Conservation (phyloP, 2,888 invertebrate species). For the Timema podura region DNA sequence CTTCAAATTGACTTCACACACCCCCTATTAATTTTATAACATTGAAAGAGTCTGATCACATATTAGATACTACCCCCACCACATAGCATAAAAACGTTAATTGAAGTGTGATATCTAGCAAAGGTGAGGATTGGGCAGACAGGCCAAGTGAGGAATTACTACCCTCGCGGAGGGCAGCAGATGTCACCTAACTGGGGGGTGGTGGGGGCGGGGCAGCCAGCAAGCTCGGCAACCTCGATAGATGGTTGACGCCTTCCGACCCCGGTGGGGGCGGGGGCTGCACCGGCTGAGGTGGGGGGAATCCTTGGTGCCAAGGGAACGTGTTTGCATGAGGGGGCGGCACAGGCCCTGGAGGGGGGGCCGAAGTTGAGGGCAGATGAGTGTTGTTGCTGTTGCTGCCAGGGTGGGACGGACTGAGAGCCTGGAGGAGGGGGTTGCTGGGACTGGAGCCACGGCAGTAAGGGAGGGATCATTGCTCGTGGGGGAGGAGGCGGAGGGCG, state of each 20-base stretch:
- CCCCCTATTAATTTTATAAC: too few species aligned
- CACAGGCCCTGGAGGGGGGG: slow-evolving; percentile 44
- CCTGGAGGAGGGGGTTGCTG: slow-evolving; percentile 43
- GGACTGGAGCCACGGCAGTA: slow-evolving; percentile 26
- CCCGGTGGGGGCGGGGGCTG: slow-evolving; percentile 35
- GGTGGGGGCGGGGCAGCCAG: slow-evolving; percentile 67
- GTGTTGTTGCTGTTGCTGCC: slow-evolving; percentile 38
- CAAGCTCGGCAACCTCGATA: slow-evolving; percentile 50
- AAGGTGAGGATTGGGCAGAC: too few species aligned
- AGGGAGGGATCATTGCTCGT: slow-evolving; percentile 40
- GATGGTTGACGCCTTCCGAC: slow-evolving; percentile 41
- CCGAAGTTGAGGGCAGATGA: slow-evolving; percentile 30
- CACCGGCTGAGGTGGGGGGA: slow-evolving; percentile 33
- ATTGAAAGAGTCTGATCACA: too few species aligned
- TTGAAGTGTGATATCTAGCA: too few species aligned
- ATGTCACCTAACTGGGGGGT: slow-evolving; percentile 47
- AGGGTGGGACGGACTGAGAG: slow-evolving; percentile 38
- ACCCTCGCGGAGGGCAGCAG: too few species aligned
- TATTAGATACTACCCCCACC: too few species aligned
- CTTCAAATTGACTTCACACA: too few species aligned
- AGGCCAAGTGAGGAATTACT: too few species aligned
- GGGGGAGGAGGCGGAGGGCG: slow-evolving; percentile 34
- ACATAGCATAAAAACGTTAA: too few species aligned
- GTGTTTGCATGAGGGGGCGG: slow-evolving; percentile 35
- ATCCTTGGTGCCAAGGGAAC: slow-evolving; percentile 31